These are phyloP conservation scores for Furnarius figulus DNA, from an alignment of 2,113 vertebrate species.

Conservation along the genomic window DNA sequence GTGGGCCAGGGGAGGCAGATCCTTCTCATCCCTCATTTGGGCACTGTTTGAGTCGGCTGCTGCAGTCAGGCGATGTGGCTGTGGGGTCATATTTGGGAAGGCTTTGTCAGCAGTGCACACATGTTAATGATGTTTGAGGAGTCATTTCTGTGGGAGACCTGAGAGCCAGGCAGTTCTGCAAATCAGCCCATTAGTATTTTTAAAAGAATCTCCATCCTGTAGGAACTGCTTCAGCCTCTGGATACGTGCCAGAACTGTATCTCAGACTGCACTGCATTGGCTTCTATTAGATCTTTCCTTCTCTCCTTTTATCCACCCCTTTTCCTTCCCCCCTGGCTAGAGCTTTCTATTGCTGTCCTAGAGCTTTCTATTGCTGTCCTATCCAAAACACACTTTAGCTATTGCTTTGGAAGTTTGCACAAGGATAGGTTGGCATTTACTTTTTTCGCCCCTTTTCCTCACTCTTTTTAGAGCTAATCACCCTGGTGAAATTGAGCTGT, in stretches of 20 bases:
- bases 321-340: conserved; percentile 11
- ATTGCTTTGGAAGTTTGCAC: conserved; percentile 14
- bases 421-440: background rate
- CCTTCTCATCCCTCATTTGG: background rate
- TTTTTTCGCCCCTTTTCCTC: background rate
- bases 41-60: background rate
- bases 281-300: conserved; percentile 4
- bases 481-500: conserved; percentile 49
- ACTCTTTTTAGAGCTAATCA: conserved; percentile 34
- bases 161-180: conserved; percentile 19
- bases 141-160: conserved; percentile 1
- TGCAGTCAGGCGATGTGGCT: background rate
- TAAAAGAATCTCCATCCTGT: conserved; percentile 28
- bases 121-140: conserved; percentile 48
- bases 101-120: background rate
- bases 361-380: background rate
- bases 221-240: conserved; percentile 18
- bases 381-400: background rate
- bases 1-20: background rate
- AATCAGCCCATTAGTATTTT: conserved; percentile 42
- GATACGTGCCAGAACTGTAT: background rate
- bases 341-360: background rate
- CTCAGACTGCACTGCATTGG: background rate
- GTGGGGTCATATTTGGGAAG: background rate
- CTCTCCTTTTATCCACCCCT: background rate